Evolutionary conservation across 2,113 vertebrate species (phyloP), one percentile per base, ranked within the genome.

Genomic region (Neogobius melanostomus): DNA sequence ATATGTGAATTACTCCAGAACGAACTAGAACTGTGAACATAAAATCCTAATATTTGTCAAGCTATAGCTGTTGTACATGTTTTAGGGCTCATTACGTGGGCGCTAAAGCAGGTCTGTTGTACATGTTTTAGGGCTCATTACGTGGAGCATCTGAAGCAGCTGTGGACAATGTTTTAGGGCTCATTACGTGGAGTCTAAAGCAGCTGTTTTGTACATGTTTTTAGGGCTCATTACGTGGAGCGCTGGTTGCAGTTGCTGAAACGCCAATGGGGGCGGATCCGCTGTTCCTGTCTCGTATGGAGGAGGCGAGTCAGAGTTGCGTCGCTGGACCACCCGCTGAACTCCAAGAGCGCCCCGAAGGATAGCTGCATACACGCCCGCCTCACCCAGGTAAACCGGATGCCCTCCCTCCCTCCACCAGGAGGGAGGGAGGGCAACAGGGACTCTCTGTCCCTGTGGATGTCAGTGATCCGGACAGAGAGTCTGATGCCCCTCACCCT

Each of bases 151-250:
- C 28, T 36, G 3, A 36, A 36, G 28, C 28, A 36, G 28, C 28
- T 36, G 28, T 36, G n/a, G n/a, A 36, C 28, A n/a, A 36, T 36
- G 28, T 36, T 36, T 36, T 78, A 94, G 93, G 74, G 11, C 74
- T 6, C 93, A 94, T 72, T 93, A 90, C 54, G 92, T 92, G 77
- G 92, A 93, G 80, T 56, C 64, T 94, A 76, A 92, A 93, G 77
- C 91, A 92, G 80, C 70, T 91, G 51, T 78, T n/a, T n/a, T 93
- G n/a, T 89, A 92, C 70, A 72, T 77, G 61, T 80, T 75, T n/a
- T 21, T 36, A 36, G 28, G 28, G 28, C 28, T 36, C 28, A 36
- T 36, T 36, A 36, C 28, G 28, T 36, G 28, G 28, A 36, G 28
- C 28, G 28, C 28, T 36, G 28, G 28, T 36, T n/a, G 28, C 28